Evolutionary conservation across 2,797 vertebrate species (phyloP), one percentile per base, ranked within the genome.

Genomic region (Anolis apletophallus): DNA sequence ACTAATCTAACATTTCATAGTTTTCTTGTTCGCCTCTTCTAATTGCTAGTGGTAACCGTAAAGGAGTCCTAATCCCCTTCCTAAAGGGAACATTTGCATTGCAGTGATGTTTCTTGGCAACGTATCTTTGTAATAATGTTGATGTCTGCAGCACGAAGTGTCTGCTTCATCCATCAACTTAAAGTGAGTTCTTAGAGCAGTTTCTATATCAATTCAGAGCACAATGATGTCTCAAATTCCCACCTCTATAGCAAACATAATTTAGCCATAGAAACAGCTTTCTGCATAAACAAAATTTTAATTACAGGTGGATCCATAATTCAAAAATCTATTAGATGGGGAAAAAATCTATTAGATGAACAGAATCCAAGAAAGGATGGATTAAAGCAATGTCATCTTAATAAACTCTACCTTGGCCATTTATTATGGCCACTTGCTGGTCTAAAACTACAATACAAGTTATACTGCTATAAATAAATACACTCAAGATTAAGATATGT

Each of bases 121-220:
- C 50, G 1, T 81, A 86, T 91, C 86, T 81, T 78, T 59, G n/a
- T 46, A 89, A 86, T 57, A 0, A 0, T 29, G 68, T 71, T 89
- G 79, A 81, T 82, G 88, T 91, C 80, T 79, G 29, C 67, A 67
- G 75, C 87, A 88, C 40, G 29, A 88, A 82, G 71, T 91, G 77
- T 82, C 91, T 88, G 40, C 19, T 89, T 79, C 85, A 86, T 86
- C 75, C 54, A 93, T 93, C 75, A 92, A n/a, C 34, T 91, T 87
- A 88, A 87, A 85, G 3, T 64, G 61, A 91, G 87, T 90, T 92
- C 13, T 14, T 17, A 80, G 46, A 91, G 34, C 34, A 80, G 69
- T 80, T 86, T 72, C 78, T 80, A 1, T 72, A 89, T 68, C 75
- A 85, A 8, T 89, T 85, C 57, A 83, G 0, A 34, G 59, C 55